phyloP scores from a whole-genome alignment of 2,113 vertebrate genomes.

The Pterocles orientalis region DNA sequence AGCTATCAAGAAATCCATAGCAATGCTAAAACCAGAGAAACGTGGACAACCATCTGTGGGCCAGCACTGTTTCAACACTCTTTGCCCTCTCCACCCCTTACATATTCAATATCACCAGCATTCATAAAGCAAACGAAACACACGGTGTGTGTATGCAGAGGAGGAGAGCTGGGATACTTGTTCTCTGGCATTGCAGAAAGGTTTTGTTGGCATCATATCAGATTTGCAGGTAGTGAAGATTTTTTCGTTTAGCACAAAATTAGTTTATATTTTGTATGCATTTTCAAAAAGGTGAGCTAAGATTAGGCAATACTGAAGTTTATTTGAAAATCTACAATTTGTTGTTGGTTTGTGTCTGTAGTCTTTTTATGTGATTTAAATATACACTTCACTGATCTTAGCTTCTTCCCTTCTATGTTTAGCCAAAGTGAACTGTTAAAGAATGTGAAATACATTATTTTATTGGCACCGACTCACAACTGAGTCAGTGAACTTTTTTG shows the following conservation, averaged over 20 bases:
- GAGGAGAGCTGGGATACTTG: neutral
- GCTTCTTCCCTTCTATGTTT: constrained; percentile 57
- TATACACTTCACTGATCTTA: constrained; percentile 31
- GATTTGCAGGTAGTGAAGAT: neutral
- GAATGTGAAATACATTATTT: constrained; percentile 76
- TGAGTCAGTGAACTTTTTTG: constrained; percentile 66
- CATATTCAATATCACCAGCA: neutral
- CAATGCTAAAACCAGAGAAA: constrained; percentile 9
- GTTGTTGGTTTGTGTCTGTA: neutral
- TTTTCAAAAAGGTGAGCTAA: neutral
- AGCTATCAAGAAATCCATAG: neutral
- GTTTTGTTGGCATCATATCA: neutral
- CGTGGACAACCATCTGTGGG: neutral
- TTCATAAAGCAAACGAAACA: neutral
- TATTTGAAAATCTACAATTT: neutral
- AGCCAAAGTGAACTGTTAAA: constrained; percentile 73
- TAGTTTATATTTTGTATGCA: neutral
- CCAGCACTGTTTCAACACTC: neutral
- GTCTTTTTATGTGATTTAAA: constrained; percentile 53
- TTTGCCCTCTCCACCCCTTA: neutral
- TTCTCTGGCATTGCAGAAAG: neutral
- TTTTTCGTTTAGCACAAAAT: neutral
- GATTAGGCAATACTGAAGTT: neutral
- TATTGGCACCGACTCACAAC: constrained; percentile 68
- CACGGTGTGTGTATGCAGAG: neutral